Evolutionary conservation across 2,113 vertebrate genomes (phyloP).

Genomic region (Odontesthes bonariensis): DNA sequence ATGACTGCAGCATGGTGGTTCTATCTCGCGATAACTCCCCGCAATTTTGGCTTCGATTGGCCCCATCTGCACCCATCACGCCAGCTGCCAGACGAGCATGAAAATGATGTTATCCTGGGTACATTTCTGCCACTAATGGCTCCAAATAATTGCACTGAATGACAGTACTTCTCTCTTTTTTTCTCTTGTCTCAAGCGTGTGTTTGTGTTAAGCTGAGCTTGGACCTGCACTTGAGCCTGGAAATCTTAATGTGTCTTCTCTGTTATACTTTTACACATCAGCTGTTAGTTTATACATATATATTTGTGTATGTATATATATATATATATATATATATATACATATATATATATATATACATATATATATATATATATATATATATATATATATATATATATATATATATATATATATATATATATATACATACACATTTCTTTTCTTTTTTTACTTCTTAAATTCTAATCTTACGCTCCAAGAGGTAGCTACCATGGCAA

Average conservation of each 20-base stretch:
- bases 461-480: conserved; percentile 45
- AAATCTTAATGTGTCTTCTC: conserved; percentile 13
- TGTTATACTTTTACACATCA: conserved; percentile 20
- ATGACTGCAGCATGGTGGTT: conserved; percentile 30
- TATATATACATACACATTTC: too few relatives aligned
- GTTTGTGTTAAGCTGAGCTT: conserved; percentile 25
- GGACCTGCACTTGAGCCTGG: neutral
- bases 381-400: too few relatives aligned
- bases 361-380: too few relatives aligned
- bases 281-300: conserved; percentile 1
- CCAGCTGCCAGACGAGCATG: conserved; percentile 55
- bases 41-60: conserved; percentile 61
- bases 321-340: too few relatives aligned
- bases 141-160: conserved; percentile 59
- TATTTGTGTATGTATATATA: too few relatives aligned
- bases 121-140: conserved; percentile 67
- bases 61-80: conserved; percentile 56
- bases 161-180: conserved; percentile 35
- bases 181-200: conserved; percentile 4
- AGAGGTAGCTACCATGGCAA: conserved; percentile 57
- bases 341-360: too few relatives aligned
- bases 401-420: too few relatives aligned
- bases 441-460: conserved; percentile 17
- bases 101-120: conserved; percentile 63
- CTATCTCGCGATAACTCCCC: conserved; percentile 51